Conservation (phyloP, 2,113 vertebrate species). For the Oreochromis niloticus region DNA sequence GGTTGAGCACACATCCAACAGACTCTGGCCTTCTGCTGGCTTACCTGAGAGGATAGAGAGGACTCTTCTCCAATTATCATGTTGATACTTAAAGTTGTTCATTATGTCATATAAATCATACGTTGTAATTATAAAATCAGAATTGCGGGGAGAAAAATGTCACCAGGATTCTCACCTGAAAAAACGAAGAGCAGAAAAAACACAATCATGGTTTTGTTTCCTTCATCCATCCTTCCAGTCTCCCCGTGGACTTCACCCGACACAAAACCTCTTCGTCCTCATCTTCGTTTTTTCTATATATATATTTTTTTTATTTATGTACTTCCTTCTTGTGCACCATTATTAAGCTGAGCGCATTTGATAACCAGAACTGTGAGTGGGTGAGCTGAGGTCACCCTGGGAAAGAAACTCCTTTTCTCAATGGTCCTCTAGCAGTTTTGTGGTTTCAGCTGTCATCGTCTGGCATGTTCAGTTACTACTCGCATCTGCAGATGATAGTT, state of each 20-base stretch:
- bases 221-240: constrained; percentile 28
- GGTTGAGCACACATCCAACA: constrained; percentile 77
- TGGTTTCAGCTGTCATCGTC: constrained; percentile 40
- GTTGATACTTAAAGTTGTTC: background rate
- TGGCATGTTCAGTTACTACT: constrained; percentile 53
- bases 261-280: background rate
- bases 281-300: background rate
- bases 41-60: background rate
- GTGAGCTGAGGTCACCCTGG: constrained; percentile 35
- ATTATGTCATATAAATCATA: background rate
- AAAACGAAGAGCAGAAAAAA: constrained; percentile 22
- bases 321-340: constrained; percentile 5
- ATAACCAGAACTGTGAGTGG: constrained; percentile 33
- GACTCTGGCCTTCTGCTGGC: background rate
- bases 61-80: background rate
- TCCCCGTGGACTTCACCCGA: background rate
- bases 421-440: constrained; percentile 1
- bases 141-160: background rate
- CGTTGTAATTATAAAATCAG: background rate
- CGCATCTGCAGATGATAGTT: background rate
- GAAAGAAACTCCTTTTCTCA: constrained; percentile 14
- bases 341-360: constrained; percentile 2
- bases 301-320: background rate
- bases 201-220: background rate
- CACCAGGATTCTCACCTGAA: constrained; percentile 4